Base-by-base conservation (phyloP, 2,797 vertebrate genomes). In the Epinephelus coioides region DNA sequence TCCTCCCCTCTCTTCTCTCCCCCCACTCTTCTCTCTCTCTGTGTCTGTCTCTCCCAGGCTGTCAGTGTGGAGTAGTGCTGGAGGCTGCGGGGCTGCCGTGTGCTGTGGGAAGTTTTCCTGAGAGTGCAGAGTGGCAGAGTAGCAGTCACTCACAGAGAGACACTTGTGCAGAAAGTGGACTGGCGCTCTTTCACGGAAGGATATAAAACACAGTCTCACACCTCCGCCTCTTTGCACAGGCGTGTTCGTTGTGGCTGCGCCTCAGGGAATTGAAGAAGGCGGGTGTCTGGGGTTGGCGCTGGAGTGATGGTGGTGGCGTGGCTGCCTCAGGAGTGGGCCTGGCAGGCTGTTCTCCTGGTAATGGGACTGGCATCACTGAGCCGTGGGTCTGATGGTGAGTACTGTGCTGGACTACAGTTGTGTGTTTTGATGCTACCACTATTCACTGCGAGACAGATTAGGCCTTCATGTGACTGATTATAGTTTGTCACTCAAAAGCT, bases 31-130 rank as follows among this genome's bases (percentile, higher is more conserved):
- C 69, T 86, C 57, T 89, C 78, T 87, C 47, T 49, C 85, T 84
- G 68, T 87, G 71, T 87, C 82, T 76, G 78, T 89, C 85, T 84
- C 94, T 93, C 91, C 85, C 87, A 90, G 94, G 87, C 93, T 91
- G 92, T 95, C 94, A 95, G 93, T 91, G 92, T 91, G 89, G 91
- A 92, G 90, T 86, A 89, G 88, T 49, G 71, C 87, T 86, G 88
- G 87, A 92, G 84, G 87, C 89, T 90, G 89, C 84, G 30, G 89
- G 79, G 89, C 59, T 79, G 71, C 83, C 83, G 68, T 59, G 75
- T 46, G 86, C 88, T 83, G 88, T 85, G 78, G 88, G 86, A 92
- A 90, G 91, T 88, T 94, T 30, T 43, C 78, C 90, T 89, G 85
- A 81, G 78, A 83, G 83, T 19, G 63, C 81, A 65, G 61, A 80